Evolutionary conservation across 2,797 vertebrate species (phyloP), one percentile per base, ranked within the genome.

Genomic region (Catostomus latipinnis): DNA sequence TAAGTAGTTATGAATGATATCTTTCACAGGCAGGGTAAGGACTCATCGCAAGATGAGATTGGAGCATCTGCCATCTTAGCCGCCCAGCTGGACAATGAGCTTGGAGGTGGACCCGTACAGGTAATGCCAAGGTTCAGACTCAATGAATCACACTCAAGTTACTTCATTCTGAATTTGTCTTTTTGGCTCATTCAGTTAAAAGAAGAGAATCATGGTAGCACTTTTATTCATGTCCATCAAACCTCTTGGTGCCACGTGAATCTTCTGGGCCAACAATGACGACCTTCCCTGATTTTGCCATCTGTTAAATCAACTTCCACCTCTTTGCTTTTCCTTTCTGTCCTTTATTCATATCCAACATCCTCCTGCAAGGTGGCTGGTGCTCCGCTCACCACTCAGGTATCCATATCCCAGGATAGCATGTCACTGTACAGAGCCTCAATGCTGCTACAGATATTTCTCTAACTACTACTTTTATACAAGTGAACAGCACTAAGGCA

Each of bases 31-130:
- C 97, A 98, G 81, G 98, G 98, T 0, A 84, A 85, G 0, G 95
- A 97, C 87, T 99, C 98, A 66, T 93, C 95, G 0, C 95, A 95
- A 88, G 98, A 99, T 78, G 98, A 99, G 86, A 95, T 96, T 0
- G 90, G 97, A 0, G 89, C 96, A 0, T 97, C 93, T 0, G 98
- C 98, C 0, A 94, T 99, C 90, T 94, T 99, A 60, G 90, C 89
- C 0, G 91, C 95, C 0, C 96, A 98, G 89, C 92, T 99, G 92
- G 98, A 99, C 16, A 96, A 98, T 1, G 95, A 98, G 88, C 95
- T 98, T 0, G 96, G 97, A 5, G 97, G 97, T 0, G 95, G 92
- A 52, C 96, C 98, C 0, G 95, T 99, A 49, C 98, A 99, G 97
- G 98, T 99, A 90, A 90, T 50, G n/a, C 49, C 49, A 45, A 67